phyloP scores from a whole-genome alignment of 2,797 vertebrate genomes.

The Hybognathus amarus region DNA sequence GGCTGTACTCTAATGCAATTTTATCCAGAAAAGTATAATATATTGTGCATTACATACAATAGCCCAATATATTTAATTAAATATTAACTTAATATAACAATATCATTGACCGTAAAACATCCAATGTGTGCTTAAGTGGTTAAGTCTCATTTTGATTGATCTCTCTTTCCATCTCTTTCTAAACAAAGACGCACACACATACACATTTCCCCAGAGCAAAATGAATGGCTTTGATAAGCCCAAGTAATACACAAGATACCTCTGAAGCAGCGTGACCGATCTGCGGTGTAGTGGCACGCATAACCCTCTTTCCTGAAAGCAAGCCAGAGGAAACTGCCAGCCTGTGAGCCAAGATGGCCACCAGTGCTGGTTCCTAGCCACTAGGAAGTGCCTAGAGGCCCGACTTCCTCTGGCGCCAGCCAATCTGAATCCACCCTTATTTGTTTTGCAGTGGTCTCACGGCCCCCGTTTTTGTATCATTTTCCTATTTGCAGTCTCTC shows the following conservation, averaged over 20 bases:
- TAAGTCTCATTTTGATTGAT: conserved; percentile 25
- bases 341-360: conserved; percentile 50
- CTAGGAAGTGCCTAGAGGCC: conserved; percentile 51
- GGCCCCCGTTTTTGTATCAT: conserved; percentile 30
- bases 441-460: conserved; percentile 35
- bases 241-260: conserved; percentile 28
- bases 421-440: conserved; percentile 46
- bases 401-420: conserved; percentile 40
- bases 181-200: background rate
- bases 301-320: conserved; percentile 26
- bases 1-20: background rate
- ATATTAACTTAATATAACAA: conserved; percentile 8
- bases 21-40: conserved; percentile 3
- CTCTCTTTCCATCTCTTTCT: conserved; percentile 8
- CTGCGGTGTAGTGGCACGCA: conserved; percentile 24
- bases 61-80: conserved; percentile 17
- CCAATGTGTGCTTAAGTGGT: background rate
- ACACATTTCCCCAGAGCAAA: conserved; percentile 21
- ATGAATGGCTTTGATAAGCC: conserved; percentile 49
- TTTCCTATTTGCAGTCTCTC: conserved; percentile 44
- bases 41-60: conserved; percentile 3
- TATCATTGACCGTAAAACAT: conserved; percentile 1
- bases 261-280: conserved; percentile 39
- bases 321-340: conserved; percentile 48
- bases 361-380: conserved; percentile 28